Evolutionary conservation across 2,113 vertebrate genomes (phyloP).

Genomic region (Mesocricetus auratus): DNA sequence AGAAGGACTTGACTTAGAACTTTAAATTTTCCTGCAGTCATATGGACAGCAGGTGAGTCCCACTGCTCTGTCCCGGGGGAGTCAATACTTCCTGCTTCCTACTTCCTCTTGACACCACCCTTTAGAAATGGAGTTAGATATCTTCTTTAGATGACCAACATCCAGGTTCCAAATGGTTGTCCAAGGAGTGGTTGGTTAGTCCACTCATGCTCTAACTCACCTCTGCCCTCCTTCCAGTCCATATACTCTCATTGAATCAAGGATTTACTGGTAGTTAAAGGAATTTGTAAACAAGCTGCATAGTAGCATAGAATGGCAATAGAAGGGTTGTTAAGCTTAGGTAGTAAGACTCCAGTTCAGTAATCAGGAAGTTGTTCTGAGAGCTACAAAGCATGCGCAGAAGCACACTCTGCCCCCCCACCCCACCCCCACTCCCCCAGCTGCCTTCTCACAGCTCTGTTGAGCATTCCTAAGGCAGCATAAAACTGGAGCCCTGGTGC

Average conservation of each 20-base stretch:
- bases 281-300: conserved; percentile 70
- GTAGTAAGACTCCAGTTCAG: neutral
- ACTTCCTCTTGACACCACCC: neutral
- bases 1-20: neutral
- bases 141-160: neutral
- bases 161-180: neutral
- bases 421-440: conserved; percentile 50
- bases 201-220: neutral
- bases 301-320: conserved; percentile 56
- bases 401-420: no score
- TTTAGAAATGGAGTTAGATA: neutral
- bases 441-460: conserved; percentile 47
- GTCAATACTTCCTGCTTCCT: neutral
- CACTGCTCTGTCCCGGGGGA: neutral
- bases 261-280: conserved; percentile 47
- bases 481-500: neutral
- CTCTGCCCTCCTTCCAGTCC: neutral
- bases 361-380: conserved; percentile 54
- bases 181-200: neutral
- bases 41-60: neutral
- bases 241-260: neutral
- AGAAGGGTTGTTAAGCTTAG: conserved; percentile 57
- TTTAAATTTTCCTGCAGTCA: neutral
- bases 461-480: neutral
- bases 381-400: conserved; percentile 48